Evolutionary conservation across 1,140 invertebrate species (phyloP).

Genomic region (Pachypeltis micranthus): DNA sequence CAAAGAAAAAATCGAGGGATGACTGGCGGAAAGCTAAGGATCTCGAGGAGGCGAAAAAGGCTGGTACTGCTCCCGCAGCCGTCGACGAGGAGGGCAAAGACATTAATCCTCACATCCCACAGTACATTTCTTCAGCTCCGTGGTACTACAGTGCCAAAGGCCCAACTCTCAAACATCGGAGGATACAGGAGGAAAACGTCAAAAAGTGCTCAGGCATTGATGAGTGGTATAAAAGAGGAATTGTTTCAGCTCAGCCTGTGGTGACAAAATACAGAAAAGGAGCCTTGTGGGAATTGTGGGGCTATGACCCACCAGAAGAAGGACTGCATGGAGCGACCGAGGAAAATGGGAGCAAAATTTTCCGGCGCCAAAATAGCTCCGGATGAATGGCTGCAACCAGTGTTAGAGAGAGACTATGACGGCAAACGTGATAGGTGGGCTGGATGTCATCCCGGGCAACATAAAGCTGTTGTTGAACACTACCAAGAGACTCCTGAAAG

Average conservation of each 20-base stretch:
- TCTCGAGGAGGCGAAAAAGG: conserved; percentile 94
- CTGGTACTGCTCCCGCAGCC: conserved; percentile 94
- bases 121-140: conserved; percentile 96
- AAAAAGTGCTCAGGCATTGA: conserved; percentile 53
- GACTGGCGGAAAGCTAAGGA: conserved; percentile 94
- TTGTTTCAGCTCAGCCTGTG: conserved; percentile 44
- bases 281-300: conserved; percentile 98
- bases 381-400: conserved; percentile 77
- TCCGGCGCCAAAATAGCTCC: conserved; percentile 74
- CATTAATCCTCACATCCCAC: conserved; percentile 99
- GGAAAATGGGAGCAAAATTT: conserved; percentile 83
- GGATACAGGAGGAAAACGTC: conserved; percentile 80
- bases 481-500: conserved; percentile 73
- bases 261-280: conserved; percentile 88
- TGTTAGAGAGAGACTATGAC: conserved; percentile 74
- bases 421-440: conserved; percentile 97
- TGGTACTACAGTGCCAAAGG: conserved; percentile 94
- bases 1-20: conserved; percentile 80
- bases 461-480: conserved; percentile 76
- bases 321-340: conserved; percentile 91
- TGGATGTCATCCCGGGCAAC: conserved; percentile 85
- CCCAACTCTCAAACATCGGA: conserved; percentile 95
- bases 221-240: conserved; percentile 76
- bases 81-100: conserved; percentile 97
- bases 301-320: conserved; percentile 93